Base-by-base conservation (phyloP, 2,797 vertebrate species). In the Tangara arthus region DNA sequence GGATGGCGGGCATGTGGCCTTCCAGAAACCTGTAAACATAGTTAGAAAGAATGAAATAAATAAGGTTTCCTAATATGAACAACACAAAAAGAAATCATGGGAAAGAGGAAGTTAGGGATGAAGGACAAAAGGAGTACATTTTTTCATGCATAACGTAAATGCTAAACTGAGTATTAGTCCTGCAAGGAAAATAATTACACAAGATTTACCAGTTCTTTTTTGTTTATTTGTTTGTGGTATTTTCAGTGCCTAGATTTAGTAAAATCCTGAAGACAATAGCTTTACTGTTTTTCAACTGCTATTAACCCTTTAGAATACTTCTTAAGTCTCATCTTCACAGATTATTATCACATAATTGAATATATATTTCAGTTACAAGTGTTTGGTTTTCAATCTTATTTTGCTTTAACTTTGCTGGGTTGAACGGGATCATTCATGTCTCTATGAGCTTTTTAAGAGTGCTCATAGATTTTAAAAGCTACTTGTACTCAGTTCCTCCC, bases 1-100 rank as follows among this genome's bases (percentile, higher is more conserved):
- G 44, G 99, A 99, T 22, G 99, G 99, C 56, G 99, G 99, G 87
- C 99, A 99, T 42, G 99, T 99, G 66, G 99, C 99, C 98, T 99
- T 99, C 99, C 99, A 99, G 98, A 99, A 99, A 95, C 99, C 99
- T 99, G 98, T 27, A 32, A 94, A 95, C 77, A 95, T 84, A 93
- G 90, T 95, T 86, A 96, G 95, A 96, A 90, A 97, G 64, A 95
- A 91, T 73, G 93, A 90, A 82, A 90, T 96, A 90, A 35, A 70
- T 63, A 96, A 77, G 53, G 26, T 15, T 90, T 95, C 82, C 87
- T 94, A 73, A 95, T 83, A 95, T 91, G 89, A 85, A 89, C 78
- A 92, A 92, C 73, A 83, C 49, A 87, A 95, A 96, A 76, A 93
- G 87, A 96, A 94, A 94, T 90, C 80, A 79, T 94, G 78, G 80